Evolutionary conservation across 2,797 vertebrate genomes (phyloP).

Genomic region (Anguilla pacifica): DNA sequence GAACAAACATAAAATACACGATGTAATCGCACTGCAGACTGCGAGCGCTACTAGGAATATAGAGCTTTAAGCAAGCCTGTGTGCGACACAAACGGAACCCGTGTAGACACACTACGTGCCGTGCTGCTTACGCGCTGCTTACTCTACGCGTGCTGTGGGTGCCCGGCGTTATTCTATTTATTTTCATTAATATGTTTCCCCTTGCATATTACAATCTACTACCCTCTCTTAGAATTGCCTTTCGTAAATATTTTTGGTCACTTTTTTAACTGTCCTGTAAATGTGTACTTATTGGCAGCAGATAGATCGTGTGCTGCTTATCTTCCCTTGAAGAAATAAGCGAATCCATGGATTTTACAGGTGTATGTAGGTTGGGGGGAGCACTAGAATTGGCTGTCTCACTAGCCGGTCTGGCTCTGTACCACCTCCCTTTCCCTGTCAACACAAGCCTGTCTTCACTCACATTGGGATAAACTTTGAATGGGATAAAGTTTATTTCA

Average conservation of each 20-base stretch:
- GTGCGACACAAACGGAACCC: too few species aligned
- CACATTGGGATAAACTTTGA: neutral
- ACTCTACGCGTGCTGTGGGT: too few species aligned
- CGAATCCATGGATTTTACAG: neutral
- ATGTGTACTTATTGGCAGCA: neutral
- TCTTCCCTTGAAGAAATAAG: neutral
- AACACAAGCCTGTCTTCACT: neutral
- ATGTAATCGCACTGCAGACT: too few species aligned
- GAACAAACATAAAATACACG: too few species aligned
- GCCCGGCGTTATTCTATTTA: neutral
- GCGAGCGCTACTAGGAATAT: too few species aligned
- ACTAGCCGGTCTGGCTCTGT: neutral
- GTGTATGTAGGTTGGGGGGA: neutral
- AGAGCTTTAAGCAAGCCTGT: too few species aligned
- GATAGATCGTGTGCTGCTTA: neutral
- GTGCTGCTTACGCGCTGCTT: too few species aligned
- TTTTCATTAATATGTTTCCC: neutral
- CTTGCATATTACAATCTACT: neutral
- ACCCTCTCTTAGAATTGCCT: neutral
- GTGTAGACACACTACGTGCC: too few species aligned
- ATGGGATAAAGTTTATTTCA: neutral
- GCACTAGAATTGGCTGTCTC: neutral
- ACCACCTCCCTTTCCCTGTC: neutral
- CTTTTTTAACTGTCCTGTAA: neutral
- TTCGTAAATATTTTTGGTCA: neutral